These are phyloP conservation scores for Oceanodroma leucorhoa DNA, from an alignment of 2,797 vertebrate species.

Conservation along the genomic window DNA sequence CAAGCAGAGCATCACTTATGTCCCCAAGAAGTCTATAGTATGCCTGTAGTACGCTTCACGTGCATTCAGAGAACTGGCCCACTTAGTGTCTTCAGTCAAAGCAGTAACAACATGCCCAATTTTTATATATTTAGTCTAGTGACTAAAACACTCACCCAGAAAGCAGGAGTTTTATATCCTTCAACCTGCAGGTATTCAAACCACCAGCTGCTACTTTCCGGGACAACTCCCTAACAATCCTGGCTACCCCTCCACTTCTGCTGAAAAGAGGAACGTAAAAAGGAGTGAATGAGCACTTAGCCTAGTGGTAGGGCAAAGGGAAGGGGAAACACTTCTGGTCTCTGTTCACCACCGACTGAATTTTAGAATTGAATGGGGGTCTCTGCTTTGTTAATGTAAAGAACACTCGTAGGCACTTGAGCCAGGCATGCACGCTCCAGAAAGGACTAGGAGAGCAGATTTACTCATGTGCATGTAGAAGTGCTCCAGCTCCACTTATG, in stretches of 20 bases:
- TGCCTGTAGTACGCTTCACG: rapidly evolving
- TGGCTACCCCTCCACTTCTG: not conserved
- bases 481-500: not conserved
- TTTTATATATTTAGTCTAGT: not conserved
- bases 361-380: not conserved
- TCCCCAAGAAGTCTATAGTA: not conserved
- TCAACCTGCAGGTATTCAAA: not conserved
- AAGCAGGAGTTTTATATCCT: not conserved
- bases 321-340: not conserved
- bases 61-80: not conserved
- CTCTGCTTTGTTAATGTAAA: not conserved
- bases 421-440: not conserved
- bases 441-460: not conserved
- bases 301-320: not conserved
- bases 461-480: not conserved
- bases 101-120: not conserved
- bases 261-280: not conserved
- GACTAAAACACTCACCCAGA: not conserved
- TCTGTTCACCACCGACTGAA: not conserved
- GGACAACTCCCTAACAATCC: not conserved
- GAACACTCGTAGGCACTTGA: not conserved
- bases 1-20: not conserved
- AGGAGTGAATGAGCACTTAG: not conserved
- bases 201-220: not conserved
- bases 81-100: not conserved